Evolutionary conservation across 2,797 vertebrate species (phyloP).

Genomic region (Sebastolobus altivelis): DNA sequence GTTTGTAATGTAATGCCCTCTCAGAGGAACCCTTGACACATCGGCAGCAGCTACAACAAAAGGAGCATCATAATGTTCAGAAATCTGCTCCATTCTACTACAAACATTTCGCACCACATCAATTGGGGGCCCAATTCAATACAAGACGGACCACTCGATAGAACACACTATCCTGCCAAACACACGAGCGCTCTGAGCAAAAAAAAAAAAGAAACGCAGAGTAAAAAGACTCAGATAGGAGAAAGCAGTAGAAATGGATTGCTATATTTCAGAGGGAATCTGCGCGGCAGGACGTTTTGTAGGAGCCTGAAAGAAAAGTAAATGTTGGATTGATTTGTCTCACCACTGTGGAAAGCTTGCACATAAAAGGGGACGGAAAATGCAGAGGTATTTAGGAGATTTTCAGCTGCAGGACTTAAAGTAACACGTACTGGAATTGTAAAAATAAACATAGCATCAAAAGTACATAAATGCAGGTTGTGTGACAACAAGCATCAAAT

Average conservation of each 20-base stretch:
- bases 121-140: constrained; percentile 45
- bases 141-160: constrained; percentile 39
- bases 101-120: constrained; percentile 29
- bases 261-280: constrained; percentile 23
- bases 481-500: not conserved
- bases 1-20: constrained; percentile 23
- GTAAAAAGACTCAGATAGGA: constrained; percentile 13
- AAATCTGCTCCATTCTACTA: constrained; percentile 20
- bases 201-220: not conserved
- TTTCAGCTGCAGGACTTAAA: not conserved
- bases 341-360: not conserved
- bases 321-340: constrained; percentile 19
- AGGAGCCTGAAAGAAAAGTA: constrained; percentile 20
- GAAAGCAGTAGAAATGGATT: constrained; percentile 33
- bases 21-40: constrained; percentile 26
- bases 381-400: not conserved
- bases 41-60: constrained; percentile 9
- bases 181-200: constrained; percentile 9
- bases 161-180: constrained; percentile 12
- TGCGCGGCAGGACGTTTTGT: constrained; percentile 5
- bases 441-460: constrained; percentile 18
- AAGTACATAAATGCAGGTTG: constrained; percentile 8
- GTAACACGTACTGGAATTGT: not conserved
- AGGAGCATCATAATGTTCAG: constrained; percentile 12
- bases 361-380: constrained; percentile 13